These are phyloP conservation scores for Alloscopus bannaensis DNA, from an alignment of 2,888 invertebrate species.

Conservation along the genomic window DNA sequence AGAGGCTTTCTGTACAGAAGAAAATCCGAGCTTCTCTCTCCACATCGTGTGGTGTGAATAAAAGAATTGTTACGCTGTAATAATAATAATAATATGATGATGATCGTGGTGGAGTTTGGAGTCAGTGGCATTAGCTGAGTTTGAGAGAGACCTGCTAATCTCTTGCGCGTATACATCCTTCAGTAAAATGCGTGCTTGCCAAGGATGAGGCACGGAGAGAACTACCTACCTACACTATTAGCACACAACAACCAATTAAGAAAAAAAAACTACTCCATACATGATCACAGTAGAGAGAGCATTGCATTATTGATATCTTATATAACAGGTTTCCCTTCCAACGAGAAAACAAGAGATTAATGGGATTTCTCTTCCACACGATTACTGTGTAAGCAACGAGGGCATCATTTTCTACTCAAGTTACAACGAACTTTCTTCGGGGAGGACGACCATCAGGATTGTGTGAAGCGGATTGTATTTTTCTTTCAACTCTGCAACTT, in stretches of 20 bases:
- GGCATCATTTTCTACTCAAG: not conserved
- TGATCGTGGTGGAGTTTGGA: too few species aligned
- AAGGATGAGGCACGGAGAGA: not conserved
- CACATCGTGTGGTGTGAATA: too few species aligned
- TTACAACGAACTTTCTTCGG: slow-evolving; percentile 56
- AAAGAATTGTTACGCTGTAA: too few species aligned
- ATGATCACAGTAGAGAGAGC: not conserved
- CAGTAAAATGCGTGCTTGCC: not conserved
- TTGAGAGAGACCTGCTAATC: slow-evolving; percentile 5
- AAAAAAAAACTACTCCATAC: not conserved
- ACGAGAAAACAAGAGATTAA: slow-evolving; percentile 6
- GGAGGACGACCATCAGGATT: slow-evolving; percentile 5
- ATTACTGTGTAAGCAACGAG: not conserved
- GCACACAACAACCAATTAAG: not conserved
- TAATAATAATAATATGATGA: too few species aligned
- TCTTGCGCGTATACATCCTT: not conserved
- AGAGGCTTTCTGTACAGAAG: not conserved
- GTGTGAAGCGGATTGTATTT: slow-evolving; percentile 25
- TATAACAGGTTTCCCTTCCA: slow-evolving; percentile 11
- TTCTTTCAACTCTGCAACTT: not conserved
- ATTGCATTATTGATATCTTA: not conserved
- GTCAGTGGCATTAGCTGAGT: not conserved
- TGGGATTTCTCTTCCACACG: not conserved
- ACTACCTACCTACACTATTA: not conserved
- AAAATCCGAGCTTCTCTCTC: not conserved